Conservation (phyloP, 2,797 vertebrate species). For the Leucoraja ocellata region DNA sequence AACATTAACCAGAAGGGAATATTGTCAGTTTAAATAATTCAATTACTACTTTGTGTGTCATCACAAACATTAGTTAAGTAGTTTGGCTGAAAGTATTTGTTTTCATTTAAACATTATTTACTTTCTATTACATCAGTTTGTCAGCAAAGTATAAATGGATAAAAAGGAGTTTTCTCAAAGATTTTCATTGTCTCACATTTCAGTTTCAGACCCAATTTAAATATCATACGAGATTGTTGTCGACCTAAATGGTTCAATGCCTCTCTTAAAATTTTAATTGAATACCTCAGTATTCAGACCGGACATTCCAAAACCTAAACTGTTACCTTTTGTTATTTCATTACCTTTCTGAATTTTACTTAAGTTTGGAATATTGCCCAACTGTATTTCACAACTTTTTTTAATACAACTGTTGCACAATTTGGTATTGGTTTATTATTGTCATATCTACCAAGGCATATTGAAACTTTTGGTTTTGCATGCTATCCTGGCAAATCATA, state of each 20-base stretch:
- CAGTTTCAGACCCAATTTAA: neutral
- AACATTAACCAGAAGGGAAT: neutral
- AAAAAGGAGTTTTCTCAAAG: neutral
- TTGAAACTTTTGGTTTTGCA: too few relatives aligned
- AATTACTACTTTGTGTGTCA: neutral
- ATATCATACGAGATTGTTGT: neutral
- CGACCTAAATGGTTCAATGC: neutral
- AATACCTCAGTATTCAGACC: neutral
- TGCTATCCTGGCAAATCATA: too few relatives aligned
- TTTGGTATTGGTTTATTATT: too few relatives aligned
- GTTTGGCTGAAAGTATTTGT: neutral
- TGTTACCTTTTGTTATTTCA: neutral
- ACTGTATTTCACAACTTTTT: neutral
- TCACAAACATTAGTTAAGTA: neutral
- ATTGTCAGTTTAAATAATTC: neutral
- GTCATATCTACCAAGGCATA: too few relatives aligned
- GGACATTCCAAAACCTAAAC: neutral
- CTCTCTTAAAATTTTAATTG: neutral
- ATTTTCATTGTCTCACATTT: neutral
- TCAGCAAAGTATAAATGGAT: neutral
- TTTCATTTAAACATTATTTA: neutral
- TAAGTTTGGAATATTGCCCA: neutral
- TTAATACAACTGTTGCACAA: neutral
- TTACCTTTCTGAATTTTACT: neutral
- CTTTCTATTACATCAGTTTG: neutral